A percentile compares a stretch with the other conserved stretches of the same genome.
Conservation (phyloP, 2,888 invertebrate genomes). For the Dendrolimus houi region DNA sequence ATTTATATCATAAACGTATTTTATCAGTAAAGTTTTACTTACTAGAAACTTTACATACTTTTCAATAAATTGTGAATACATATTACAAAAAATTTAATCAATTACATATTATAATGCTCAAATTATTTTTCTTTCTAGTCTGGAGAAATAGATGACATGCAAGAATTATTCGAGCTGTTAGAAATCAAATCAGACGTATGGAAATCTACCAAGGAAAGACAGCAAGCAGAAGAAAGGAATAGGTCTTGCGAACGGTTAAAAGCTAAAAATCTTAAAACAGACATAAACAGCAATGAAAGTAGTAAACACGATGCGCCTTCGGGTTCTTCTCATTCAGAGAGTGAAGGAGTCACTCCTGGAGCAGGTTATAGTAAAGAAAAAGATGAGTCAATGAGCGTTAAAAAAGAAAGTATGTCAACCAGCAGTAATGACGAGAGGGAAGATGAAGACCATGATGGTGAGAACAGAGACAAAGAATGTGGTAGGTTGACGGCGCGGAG, state of each 20-base stretch:
- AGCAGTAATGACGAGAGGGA: slow-evolving; percentile 72
- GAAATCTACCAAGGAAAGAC: slow-evolving; percentile 75
- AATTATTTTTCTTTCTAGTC: slow-evolving; percentile 58
- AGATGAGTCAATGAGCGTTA: slow-evolving; percentile 65
- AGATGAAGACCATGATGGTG: slow-evolving; percentile 59
- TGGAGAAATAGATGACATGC: slow-evolving; percentile 87
- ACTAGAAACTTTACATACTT: no score
- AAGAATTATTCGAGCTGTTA: slow-evolving; percentile 87
- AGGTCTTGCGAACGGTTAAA: slow-evolving; percentile 68
- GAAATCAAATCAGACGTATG: slow-evolving; percentile 91
- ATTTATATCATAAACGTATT: no score
- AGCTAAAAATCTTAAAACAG: slow-evolving; percentile 62
- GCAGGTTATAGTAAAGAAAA: slow-evolving; percentile 70
- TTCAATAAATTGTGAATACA: no score
- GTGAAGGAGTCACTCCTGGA: slow-evolving; percentile 62
- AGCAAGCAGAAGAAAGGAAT: slow-evolving; percentile 67
- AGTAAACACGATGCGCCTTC: slow-evolving; percentile 71
- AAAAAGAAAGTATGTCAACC: slow-evolving; percentile 71
- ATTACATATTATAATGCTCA: no score
- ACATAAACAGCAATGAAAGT: slow-evolving; percentile 71
- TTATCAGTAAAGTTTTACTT: no score
- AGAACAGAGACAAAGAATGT: slow-evolving; percentile 69
- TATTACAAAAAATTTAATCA: no score
- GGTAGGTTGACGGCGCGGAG: slow-evolving; percentile 75
- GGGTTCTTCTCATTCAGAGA: slow-evolving; percentile 69